A percentile compares a stretch with the other conserved stretches of the same genome.
Conservation (phyloP, 2,113 vertebrate species). For the Vulpes lagopus region DNA sequence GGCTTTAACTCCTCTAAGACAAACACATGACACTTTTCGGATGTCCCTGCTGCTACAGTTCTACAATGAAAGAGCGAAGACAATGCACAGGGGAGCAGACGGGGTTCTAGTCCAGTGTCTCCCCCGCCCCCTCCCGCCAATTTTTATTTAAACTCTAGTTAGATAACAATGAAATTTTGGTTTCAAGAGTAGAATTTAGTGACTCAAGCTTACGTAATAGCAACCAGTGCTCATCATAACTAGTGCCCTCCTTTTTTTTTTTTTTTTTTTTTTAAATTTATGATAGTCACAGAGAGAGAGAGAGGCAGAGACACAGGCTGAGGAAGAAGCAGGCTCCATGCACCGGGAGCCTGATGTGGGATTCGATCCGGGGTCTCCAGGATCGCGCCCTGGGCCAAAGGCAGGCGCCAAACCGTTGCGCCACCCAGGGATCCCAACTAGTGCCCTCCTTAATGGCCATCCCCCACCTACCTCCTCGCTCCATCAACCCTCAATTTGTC, state of each 20-base stretch:
- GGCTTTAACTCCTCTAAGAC: not conserved
- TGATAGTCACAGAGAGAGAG: too few relatives aligned
- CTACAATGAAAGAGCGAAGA: not conserved
- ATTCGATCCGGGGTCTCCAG: too few relatives aligned
- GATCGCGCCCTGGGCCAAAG: too few relatives aligned
- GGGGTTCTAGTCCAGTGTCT: not conserved
- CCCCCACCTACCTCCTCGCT: too few relatives aligned
- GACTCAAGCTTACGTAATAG: not conserved
- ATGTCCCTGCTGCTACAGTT: not conserved
- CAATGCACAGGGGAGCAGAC: accelerated
- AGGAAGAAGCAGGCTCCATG: too few relatives aligned
- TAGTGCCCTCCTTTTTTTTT: not conserved
- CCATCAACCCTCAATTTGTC: not conserved
- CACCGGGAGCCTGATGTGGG: too few relatives aligned
- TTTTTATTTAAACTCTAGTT: not conserved
- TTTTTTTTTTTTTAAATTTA: too few relatives aligned
- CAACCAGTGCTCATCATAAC: not conserved
- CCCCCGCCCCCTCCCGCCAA: too few relatives aligned
- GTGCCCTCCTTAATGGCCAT: not conserved
- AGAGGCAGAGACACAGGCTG: too few relatives aligned
- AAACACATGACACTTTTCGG: not conserved
- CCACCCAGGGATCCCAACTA: too few relatives aligned
- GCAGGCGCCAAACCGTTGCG: too few relatives aligned
- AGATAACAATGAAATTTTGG: not conserved
- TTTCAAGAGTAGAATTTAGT: not conserved